phyloP scores from a whole-genome alignment of 2,797 vertebrate genomes.

The Sebastes vulpes region DNA sequence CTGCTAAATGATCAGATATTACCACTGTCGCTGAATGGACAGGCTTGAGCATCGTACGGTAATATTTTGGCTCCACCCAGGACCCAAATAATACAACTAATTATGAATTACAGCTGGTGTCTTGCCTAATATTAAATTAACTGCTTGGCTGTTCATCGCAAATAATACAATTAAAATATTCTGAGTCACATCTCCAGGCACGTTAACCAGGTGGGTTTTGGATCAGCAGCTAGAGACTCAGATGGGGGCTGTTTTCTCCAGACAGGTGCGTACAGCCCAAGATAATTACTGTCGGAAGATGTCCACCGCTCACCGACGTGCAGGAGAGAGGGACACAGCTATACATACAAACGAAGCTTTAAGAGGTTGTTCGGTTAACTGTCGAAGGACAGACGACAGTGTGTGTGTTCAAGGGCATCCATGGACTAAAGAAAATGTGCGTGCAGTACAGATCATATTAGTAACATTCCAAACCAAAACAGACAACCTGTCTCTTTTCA shows the following conservation, averaged over 20 bases:
- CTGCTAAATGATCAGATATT: neutral
- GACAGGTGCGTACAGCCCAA: constrained; percentile 3
- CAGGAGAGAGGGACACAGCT: neutral
- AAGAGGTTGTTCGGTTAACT: neutral
- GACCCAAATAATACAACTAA: neutral
- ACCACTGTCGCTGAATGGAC: too few species aligned
- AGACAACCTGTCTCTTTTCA: neutral
- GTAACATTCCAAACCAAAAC: neutral
- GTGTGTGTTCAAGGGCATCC: neutral
- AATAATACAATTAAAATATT: neutral
- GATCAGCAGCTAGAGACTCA: neutral
- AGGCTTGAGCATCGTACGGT: neutral
- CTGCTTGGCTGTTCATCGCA: neutral
- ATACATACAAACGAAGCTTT: neutral
- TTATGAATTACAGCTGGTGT: neutral
- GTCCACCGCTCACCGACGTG: neutral
- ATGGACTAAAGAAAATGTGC: neutral
- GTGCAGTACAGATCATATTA: neutral
- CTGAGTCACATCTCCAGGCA: neutral
- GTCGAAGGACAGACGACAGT: neutral
- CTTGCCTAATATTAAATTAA: neutral
- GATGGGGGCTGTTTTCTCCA: neutral
- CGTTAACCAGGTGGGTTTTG: neutral
- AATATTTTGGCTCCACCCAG: neutral
- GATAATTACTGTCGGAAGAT: constrained; percentile 5